Conservation (phyloP, 2,888 invertebrate species). For the Pseudoips prasinana region DNA sequence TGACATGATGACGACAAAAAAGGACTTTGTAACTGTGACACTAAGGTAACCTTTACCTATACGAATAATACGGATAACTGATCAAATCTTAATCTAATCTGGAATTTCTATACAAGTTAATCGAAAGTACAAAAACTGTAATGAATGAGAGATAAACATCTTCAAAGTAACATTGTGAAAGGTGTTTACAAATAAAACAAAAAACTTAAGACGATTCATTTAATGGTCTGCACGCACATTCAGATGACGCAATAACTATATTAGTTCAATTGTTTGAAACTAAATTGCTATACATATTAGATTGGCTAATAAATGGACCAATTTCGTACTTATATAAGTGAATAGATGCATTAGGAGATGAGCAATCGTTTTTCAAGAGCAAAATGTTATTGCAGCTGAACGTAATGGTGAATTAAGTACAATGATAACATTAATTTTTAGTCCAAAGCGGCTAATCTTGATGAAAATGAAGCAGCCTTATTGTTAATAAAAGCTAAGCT, state of each 20-base stretch:
- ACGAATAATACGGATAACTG: too few species aligned
- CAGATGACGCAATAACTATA: slow-evolving; percentile 4
- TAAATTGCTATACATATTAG: slow-evolving; percentile 25
- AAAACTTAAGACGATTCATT: slow-evolving; percentile 11
- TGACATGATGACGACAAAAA: too few species aligned
- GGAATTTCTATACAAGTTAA: too few species aligned
- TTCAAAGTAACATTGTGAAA: slow-evolving; percentile 7
- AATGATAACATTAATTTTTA: too few species aligned
- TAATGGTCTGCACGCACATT: slow-evolving; percentile 15
- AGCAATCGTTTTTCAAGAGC: slow-evolving; percentile 9
- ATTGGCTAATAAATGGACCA: slow-evolving; percentile 26
- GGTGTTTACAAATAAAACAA: slow-evolving; percentile 9
- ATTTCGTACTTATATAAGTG: slow-evolving; percentile 22
- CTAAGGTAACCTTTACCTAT: too few species aligned
- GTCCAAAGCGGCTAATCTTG: too few species aligned
- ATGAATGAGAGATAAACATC: background rate
- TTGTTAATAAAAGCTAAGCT: too few species aligned
- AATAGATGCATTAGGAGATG: slow-evolving; percentile 18
- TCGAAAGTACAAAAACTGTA: too few species aligned
- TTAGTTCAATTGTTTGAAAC: slow-evolving; percentile 31
- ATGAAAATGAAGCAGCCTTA: too few species aligned
- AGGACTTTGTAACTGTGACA: too few species aligned
- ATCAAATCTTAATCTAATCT: too few species aligned
- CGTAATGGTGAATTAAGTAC: too few species aligned
- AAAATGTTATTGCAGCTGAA: slow-evolving; percentile 9